Percentiles rank a stretch among this genome's conserved stretches.
Conservation (phyloP, 2,888 invertebrate genomes). For the Dorcus parallelipipedus region DNA sequence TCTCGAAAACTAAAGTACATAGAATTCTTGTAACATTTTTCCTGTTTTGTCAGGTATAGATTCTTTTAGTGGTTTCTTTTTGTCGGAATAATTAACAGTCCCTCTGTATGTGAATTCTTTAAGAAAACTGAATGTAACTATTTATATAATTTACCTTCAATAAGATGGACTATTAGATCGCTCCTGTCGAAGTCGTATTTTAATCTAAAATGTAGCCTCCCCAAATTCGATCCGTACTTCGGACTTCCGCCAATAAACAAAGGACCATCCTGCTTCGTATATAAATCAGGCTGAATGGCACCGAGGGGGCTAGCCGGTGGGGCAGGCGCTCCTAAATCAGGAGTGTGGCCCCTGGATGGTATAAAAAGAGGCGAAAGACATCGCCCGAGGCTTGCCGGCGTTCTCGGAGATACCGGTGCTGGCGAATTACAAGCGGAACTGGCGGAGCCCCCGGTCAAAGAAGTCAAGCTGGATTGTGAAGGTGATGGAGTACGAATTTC, state of each 20-base stretch:
- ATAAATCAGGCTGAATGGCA: conserved; percentile 82
- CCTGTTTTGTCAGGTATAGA: no score
- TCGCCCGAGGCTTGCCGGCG: conserved; percentile 46
- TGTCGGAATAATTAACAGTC: no score
- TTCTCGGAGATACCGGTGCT: conserved; percentile 40
- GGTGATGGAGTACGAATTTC: conserved; percentile 59
- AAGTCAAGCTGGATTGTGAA: conserved; percentile 70
- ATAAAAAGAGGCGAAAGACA: conserved; percentile 77
- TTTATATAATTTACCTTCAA: conserved; percentile 65
- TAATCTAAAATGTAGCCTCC: conserved; percentile 77
- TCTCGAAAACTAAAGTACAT: no score
- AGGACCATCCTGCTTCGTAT: conserved; percentile 76
- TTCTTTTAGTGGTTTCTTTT: no score
- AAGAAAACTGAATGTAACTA: no score
- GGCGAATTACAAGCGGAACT: conserved; percentile 48
- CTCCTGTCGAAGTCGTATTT: conserved; percentile 89
- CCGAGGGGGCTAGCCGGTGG: conserved; percentile 66
- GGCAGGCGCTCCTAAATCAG: conserved; percentile 46
- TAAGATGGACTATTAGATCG: conserved; percentile 86
- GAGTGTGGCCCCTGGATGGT: conserved; percentile 57
- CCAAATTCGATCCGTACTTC: conserved; percentile 65
- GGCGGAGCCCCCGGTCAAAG: conserved; percentile 51
- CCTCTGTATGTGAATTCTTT: no score
- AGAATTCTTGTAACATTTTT: no score
- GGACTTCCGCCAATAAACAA: conserved; percentile 64